Evolutionary conservation across 2,797 vertebrate genomes (phyloP), one percentile per base, ranked within the genome.

Genomic region (Aphelocoma californica): DNA sequence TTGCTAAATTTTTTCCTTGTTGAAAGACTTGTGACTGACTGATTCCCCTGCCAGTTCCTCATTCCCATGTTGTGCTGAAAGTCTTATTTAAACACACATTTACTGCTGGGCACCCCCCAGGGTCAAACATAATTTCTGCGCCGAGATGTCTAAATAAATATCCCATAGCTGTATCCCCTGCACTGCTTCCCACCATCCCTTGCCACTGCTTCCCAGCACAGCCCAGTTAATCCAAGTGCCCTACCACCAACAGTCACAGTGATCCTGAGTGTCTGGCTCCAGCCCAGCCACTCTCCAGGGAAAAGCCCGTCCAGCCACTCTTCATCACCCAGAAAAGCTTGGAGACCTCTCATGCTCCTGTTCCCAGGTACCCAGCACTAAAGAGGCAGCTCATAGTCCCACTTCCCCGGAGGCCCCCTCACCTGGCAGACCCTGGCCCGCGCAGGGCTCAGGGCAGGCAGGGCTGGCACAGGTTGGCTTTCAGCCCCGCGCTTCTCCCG

Each of bases 381-480:
- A 44, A 34, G 38, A 5, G 10, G 44, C 51, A 23, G 31, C 14
- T 48, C 34, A 0, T 1, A 19, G 38, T 42, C 56, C 4, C 53
- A 0, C 2, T 42, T 45, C 8, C 20, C 65, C 2, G 2, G 29
- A 56, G 42, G 2, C 3, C 48, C 57, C 65, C 80, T 90, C 72
- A 90, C 81, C 88, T 90, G 81, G 0, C n/a, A 53, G 57, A 7
- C 0, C 64, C n/a, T 6, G 28, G 6, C 44, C 44, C 2, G 6
- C 3, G 18, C 11, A 1, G 26, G 50, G 86, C 83, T 94, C 51
- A 96, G 92, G 96, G 91, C 92, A 96, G 86, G 84, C 95, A 94
- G 1, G 93, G 95, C 64, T 91, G 96, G 38, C 95, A 93, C 94
- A 96, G 87, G 36, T 6, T 34, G 75, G 19, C 57, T 42, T 95